A percentile compares a stretch with the other conserved stretches of the same genome.
Evolutionary conservation across 2,113 vertebrate genomes (phyloP).

Genomic region (Tachysurus fulvidraco): DNA sequence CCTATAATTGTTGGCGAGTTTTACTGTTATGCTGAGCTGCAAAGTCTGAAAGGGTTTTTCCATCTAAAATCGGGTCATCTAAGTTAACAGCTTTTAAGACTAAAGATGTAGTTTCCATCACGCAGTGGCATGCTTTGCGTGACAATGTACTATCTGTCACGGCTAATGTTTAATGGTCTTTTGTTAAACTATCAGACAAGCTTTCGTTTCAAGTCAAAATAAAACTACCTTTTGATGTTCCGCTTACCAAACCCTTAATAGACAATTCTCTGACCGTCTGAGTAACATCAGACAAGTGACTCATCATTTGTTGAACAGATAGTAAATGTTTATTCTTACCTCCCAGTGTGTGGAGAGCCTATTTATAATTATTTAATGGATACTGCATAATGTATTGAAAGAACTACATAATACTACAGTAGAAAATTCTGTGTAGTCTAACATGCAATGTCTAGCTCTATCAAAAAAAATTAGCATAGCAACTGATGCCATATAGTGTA

Average conservation of each 20-base stretch:
- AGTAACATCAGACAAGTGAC: background rate
- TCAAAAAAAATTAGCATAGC: background rate
- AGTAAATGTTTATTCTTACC: background rate
- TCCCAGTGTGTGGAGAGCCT: background rate
- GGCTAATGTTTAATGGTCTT: background rate
- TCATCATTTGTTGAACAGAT: background rate
- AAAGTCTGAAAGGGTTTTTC: background rate
- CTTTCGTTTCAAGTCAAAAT: background rate
- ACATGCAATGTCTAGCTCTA: background rate
- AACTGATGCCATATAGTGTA: background rate
- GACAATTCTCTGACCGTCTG: no score
- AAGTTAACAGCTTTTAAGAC: background rate
- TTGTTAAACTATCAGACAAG: background rate
- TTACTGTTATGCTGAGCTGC: background rate
- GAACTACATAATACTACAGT: background rate
- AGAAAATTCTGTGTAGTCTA: background rate
- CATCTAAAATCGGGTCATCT: background rate
- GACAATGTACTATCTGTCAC: background rate
- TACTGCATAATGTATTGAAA: background rate
- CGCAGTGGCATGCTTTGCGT: background rate
- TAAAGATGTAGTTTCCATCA: background rate
- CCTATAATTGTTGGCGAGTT: background rate
- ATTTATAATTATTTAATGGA: background rate
- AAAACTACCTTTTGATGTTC: background rate
- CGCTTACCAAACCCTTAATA: no score